Percentiles rank a stretch among this genome's conserved stretches.
Conservation (phyloP, 2,113 vertebrate genomes). For the Campylomormyrus numenius region DNA sequence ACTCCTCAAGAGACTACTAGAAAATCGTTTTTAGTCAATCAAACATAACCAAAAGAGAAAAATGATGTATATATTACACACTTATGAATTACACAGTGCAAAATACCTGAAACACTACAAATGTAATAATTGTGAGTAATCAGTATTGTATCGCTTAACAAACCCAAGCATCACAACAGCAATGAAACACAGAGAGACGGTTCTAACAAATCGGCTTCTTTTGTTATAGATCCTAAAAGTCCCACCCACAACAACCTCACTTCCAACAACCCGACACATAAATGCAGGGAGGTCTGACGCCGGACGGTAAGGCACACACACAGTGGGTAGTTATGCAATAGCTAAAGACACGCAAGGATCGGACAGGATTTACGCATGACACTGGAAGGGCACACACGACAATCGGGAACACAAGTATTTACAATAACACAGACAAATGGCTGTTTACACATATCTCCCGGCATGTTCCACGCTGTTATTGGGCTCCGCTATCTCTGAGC, state of each 20-base stretch:
- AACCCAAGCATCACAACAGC: no score
- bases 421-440: background rate
- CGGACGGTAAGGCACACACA: background rate
- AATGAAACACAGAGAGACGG: no score
- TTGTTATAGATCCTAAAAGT: no score
- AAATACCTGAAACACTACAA: background rate
- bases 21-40: background rate
- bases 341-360: background rate
- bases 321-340: background rate
- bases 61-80: background rate
- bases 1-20: background rate
- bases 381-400: background rate
- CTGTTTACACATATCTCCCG: background rate
- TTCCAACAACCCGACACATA: no score
- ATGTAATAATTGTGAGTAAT: background rate
- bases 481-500: background rate
- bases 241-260: no score
- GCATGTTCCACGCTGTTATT: background rate
- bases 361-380: background rate
- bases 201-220: no score
- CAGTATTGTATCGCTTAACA: background rate
- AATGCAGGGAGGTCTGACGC: background rate
- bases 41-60: background rate
- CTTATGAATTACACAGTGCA: background rate
- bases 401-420: background rate